Percentiles rank a stretch among this genome's conserved stretches.
Evolutionary conservation across 2,888 invertebrate species (phyloP).

Genomic region (Ptychoptera albimana): DNA sequence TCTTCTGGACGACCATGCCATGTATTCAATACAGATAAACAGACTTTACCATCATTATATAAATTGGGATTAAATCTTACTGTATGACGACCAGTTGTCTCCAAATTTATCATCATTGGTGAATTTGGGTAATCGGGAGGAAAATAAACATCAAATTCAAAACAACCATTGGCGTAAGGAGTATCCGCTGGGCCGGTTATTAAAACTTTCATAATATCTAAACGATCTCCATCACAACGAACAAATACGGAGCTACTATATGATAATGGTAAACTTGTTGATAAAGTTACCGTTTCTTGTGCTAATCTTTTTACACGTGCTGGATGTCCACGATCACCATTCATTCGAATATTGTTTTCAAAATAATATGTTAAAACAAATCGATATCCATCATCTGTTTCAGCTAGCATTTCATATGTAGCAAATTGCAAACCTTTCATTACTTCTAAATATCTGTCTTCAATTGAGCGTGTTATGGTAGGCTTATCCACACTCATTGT

Average conservation of each 20-base stretch:
- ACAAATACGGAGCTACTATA: conserved; percentile 92
- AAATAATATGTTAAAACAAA: conserved; percentile 84
- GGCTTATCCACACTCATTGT: conserved; percentile 32
- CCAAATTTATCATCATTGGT: conserved; percentile 81
- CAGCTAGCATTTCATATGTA: conserved; percentile 82
- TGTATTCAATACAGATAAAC: conserved; percentile 86
- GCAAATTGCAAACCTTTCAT: conserved; percentile 87
- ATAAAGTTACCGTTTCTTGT: conserved; percentile 87
- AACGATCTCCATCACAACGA: conserved; percentile 80
- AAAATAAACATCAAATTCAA: conserved; percentile 82
- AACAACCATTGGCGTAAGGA: conserved; percentile 84
- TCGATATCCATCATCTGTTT: conserved; percentile 56
- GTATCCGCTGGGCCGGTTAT: conserved; percentile 87
- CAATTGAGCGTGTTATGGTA: conserved; percentile 37
- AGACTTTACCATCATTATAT: conserved; percentile 90
- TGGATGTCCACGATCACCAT: conserved; percentile 74
- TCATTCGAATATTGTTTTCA: conserved; percentile 70
- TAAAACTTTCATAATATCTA: conserved; percentile 81
- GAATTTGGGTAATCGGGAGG: conserved; percentile 68
- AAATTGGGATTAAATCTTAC: conserved; percentile 88
- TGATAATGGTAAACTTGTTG: conserved; percentile 80
- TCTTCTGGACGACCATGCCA: conserved; percentile 96
- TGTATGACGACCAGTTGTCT: conserved; percentile 76
- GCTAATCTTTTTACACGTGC: conserved; percentile 80
- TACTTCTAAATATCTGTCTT: conserved; percentile 66